A percentile compares a stretch with the other conserved stretches of the same genome.
phyloP scores from a whole-genome alignment of 2,888 invertebrate genomes.

The Thymelicus lineola region DNA sequence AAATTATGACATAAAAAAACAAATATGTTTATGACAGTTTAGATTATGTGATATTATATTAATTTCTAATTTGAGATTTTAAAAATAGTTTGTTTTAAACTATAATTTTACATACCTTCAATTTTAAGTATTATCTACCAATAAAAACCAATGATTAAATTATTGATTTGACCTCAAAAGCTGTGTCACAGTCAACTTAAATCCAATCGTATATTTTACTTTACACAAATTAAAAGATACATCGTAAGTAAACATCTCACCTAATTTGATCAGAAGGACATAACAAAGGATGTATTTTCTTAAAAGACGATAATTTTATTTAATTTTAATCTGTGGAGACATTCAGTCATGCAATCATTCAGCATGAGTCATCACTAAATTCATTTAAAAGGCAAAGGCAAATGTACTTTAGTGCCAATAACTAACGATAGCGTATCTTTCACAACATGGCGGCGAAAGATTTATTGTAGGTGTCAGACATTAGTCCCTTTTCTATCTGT shows the following conservation, averaged over 20 bases:
- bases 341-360: too few species aligned
- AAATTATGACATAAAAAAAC: too few species aligned
- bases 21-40: too few species aligned
- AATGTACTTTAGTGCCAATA: constrained; percentile 44
- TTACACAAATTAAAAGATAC: too few species aligned
- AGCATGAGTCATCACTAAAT: constrained; percentile 34
- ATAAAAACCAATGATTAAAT: too few species aligned
- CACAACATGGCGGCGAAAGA: constrained; percentile 46
- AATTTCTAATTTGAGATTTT: too few species aligned
- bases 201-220: too few species aligned
- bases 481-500: constrained; percentile 52
- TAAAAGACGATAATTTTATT: neutral
- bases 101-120: too few species aligned
- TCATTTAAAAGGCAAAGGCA: constrained; percentile 35
- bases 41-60: too few species aligned
- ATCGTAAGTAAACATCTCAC: neutral
- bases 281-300: neutral
- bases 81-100: too few species aligned
- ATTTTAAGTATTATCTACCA: too few species aligned
- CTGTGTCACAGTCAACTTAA: neutral
- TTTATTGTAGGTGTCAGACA: constrained; percentile 52
- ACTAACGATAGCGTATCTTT: constrained; percentile 53
- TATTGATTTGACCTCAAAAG: neutral
- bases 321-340: neutral
- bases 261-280: neutral